These are phyloP conservation scores for Gallinago jamesoni DNA, from an alignment of 2,113 vertebrate species.

Conservation along the genomic window DNA sequence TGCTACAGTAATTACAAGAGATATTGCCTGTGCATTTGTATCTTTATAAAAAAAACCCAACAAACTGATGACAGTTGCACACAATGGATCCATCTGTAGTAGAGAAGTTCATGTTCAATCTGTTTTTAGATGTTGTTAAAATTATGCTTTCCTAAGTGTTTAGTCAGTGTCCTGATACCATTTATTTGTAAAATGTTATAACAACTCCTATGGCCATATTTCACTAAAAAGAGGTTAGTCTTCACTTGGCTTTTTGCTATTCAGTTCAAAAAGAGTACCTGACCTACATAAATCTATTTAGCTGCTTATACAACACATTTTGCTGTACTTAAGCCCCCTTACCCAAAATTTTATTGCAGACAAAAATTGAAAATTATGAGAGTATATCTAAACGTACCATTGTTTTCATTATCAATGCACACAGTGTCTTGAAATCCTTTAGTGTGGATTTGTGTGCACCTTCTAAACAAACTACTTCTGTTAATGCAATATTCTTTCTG, in stretches of 20 bases:
- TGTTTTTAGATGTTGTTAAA: not conserved
- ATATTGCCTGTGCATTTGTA: not conserved
- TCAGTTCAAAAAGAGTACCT: not conserved
- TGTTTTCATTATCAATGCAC: not conserved
- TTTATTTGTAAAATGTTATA: not conserved
- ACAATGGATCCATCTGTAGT: accelerated
- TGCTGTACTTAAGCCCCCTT: not conserved
- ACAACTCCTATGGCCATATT: not conserved
- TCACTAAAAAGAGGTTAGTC: not conserved
- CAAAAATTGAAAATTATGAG: not conserved
- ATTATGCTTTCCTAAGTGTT: not conserved
- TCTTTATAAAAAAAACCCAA: not conserved
- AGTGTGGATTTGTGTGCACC: not conserved
- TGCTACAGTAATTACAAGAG: not conserved
- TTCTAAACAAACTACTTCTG: not conserved
- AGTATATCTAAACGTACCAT: not conserved
- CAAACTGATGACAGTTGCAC: not conserved
- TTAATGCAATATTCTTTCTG: not conserved
- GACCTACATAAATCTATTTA: not conserved
- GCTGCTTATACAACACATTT: not conserved
- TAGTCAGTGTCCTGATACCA: not conserved
- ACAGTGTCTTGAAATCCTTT: not conserved
- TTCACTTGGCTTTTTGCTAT: not conserved
- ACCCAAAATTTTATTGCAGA: not conserved
- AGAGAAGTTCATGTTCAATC: not conserved